Evolutionary conservation across 2,888 invertebrate species (phyloP), one percentile per base, ranked within the genome.

Genomic region (Drosophila koepferae): DNA sequence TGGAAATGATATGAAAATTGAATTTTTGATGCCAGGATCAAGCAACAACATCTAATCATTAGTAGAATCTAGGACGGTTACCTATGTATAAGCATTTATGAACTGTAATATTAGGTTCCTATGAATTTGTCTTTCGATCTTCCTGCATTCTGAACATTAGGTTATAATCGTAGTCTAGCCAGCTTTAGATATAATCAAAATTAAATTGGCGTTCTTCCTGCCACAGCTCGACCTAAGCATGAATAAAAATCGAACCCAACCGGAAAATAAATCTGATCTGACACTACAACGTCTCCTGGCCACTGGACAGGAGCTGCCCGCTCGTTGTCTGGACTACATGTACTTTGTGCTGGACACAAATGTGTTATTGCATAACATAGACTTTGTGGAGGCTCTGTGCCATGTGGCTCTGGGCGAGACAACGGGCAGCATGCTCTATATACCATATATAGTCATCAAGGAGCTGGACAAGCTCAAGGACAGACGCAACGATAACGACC

Each of bases 361-460:
- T 88, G 92, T 94, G 2, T 92, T 94, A 36, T 82, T 94, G 23
- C 86, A 92, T n/a, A 86, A 93, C 76, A 75, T 94, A 6, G 75
- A 88, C 0, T 92, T 93, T 74, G 79, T 94, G 10, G 90, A 92
- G 55, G 91, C 92, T 46, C 81, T 94, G 43, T 82, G 86, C 6
- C 74, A 86, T 49, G 73, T 91, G 75, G 77, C 86, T 44, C 62
- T 92, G 46, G 85, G 82, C 44, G 89, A 88, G 74, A 91, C 91
- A 3, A 75, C 56, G 2, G 91, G 90, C 3, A 90, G 93, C 38
- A 80, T 94, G 63, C 91, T 94, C 36, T 92, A 93, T 59, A 74
- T 92, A 51, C 94, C 94, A 0, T 94, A 94, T 92, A 92, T 93
- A 76, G 94, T 94, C 0, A 91, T 94, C 14, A 94, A 93, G 74